These are phyloP conservation scores for Zoanthus solanderi DNA, from an alignment of 92 coral and sea anemone genomes.

Conservation along the genomic window DNA sequence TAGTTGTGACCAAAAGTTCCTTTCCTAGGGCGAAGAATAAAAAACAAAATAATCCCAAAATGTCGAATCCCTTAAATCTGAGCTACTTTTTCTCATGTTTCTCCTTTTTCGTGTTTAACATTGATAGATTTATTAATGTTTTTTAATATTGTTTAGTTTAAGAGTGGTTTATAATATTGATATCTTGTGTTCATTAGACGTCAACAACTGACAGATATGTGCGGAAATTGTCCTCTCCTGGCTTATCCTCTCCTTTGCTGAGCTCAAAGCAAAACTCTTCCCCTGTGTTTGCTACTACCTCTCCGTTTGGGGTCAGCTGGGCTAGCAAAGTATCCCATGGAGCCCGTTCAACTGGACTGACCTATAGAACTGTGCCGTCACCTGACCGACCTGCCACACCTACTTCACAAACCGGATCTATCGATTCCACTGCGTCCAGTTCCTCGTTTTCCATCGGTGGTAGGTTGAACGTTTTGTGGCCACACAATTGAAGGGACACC, in stretches of 20 bases:
- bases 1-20: no score
- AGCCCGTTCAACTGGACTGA: constrained; percentile 33
- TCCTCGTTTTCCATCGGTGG: not conserved
- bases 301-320: constrained; percentile 74
- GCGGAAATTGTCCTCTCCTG: constrained; percentile 38
- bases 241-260: constrained; percentile 21
- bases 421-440: constrained; percentile 17
- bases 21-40: no score
- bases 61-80: no score
- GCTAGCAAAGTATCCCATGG: constrained; percentile 68
- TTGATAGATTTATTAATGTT: no score
- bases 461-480: not conserved
- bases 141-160: no score
- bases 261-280: constrained; percentile 14
- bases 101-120: no score
- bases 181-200: constrained; percentile 5
- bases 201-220: constrained; percentile 25
- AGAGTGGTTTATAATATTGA: not conserved
- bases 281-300: not conserved
- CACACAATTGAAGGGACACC: no score
- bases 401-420: constrained; percentile 16
- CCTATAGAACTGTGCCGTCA: not conserved
- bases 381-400: constrained; percentile 41
- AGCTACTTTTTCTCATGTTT: no score
- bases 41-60: no score